Base-by-base conservation (phyloP, 2,113 vertebrate species). In the Apteryx owenii region DNA sequence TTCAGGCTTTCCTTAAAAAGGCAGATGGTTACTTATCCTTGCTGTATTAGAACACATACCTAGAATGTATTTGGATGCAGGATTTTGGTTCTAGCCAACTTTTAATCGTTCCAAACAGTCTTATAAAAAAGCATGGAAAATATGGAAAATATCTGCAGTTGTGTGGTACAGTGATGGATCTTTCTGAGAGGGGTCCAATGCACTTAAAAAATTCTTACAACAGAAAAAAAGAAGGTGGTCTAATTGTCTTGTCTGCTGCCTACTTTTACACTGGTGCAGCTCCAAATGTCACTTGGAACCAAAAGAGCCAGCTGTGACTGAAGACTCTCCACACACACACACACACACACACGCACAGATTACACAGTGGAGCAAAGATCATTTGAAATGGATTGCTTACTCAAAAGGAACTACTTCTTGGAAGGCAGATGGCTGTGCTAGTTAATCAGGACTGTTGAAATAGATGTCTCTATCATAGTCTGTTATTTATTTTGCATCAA, bases 361-460 rank as follows among this genome's bases (percentile, higher is more conserved):
- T 96, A 97, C 89, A 96, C 81, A 95, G 87, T 90, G 93, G 79
- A 95, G 94, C 91, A 95, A 95, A 95, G 91, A 91, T 89, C 79
- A 84, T 96, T 88, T 81, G 94, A 93, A 97, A 96, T 95, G 94
- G 80, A 97, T 96, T 97, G 92, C 88, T 94, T 89, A 68, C 83
- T 95, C 88, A 93, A 95, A 95, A 94, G 51, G n/a, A 95, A 28
- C 72, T 96, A 78, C 61, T 81, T 85, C 92, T 93, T 78, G 87
- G 81, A 95, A 93, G 46, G 62, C 87, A 90, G 82, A 93, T 0
- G 61, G 89, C 60, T 96, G 76, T 97, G 56, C 82, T 71, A 83
- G 76, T 95, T 96, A 96, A 96, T 97, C 91, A 92, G 82, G n/a
- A 58, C 38, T 83, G 96, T 94, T 1, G 0, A 90, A 95, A 94